A percentile compares a stretch with the other conserved stretches of the same genome.
phyloP scores from a whole-genome alignment of 2,888 invertebrate genomes.

The Belgica antarctica region DNA sequence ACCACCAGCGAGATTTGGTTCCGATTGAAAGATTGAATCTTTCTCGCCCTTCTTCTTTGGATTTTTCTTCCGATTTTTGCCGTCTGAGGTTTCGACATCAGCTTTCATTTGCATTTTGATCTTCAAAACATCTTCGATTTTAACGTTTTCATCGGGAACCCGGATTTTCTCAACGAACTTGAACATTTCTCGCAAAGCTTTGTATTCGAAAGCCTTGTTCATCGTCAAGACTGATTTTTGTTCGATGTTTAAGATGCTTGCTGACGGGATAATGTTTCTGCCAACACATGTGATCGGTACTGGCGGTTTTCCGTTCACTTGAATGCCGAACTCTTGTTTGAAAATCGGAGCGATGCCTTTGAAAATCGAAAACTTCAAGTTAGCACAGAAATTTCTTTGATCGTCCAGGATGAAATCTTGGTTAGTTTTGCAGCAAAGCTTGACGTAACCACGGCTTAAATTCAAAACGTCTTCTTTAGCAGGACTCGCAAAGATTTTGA shows the following conservation, averaged over 20 bases:
- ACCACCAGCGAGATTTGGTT: neutral
- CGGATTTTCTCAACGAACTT: constrained; percentile 7
- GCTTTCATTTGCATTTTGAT: neutral
- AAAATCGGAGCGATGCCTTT: constrained; percentile 11
- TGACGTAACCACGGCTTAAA: constrained; percentile 22
- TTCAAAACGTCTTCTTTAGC: neutral
- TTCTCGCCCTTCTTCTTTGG: neutral
- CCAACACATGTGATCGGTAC: constrained; percentile 8
- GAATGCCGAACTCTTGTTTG: constrained; percentile 12
- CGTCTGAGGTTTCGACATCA: neutral
- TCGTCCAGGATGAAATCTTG: constrained; percentile 18
- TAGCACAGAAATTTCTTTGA: neutral
- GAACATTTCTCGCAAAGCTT: constrained; percentile 31
- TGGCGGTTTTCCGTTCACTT: constrained; percentile 31
- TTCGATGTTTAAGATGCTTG: constrained; percentile 10
- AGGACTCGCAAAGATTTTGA: neutral
- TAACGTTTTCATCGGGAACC: constrained; percentile 20
- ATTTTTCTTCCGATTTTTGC: neutral
- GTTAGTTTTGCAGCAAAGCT: neutral
- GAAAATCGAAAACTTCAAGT: constrained; percentile 30
- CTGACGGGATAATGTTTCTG: constrained; percentile 3
- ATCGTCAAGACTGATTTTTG: constrained; percentile 1
- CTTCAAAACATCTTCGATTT: constrained; percentile 22
- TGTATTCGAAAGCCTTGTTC: constrained; percentile 28
- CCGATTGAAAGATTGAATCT: neutral